A percentile compares a stretch with the other conserved stretches of the same genome.
phyloP scores from a whole-genome alignment of 2,888 invertebrate genomes.

The Smittia sp. region DNA sequence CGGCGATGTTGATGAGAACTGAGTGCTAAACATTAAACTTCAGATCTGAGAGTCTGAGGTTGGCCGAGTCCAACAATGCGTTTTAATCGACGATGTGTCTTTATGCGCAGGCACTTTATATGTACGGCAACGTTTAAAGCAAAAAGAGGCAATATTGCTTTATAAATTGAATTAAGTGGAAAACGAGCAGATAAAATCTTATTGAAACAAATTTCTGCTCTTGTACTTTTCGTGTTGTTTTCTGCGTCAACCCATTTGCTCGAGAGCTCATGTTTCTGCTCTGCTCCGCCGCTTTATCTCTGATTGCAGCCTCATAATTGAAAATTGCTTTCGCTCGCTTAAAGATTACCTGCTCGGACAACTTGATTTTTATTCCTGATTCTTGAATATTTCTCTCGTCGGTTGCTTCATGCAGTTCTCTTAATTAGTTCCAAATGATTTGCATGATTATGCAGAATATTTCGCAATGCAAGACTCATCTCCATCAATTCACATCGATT shows the following conservation, averaged over 20 bases:
- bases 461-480: background rate
- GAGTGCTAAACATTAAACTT: constrained; percentile 38
- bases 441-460: constrained; percentile 20
- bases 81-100: constrained; percentile 22
- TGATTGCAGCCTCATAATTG: constrained; percentile 35
- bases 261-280: constrained; percentile 3
- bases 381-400: background rate
- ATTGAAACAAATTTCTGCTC: constrained; percentile 41
- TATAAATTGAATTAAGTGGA: constrained; percentile 41
- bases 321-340: constrained; percentile 29
- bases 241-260: constrained; percentile 24
- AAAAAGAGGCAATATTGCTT: constrained; percentile 26
- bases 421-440: constrained; percentile 19
- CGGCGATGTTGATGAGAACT: background rate
- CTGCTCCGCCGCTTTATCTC: constrained; percentile 27
- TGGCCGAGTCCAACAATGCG: constrained; percentile 18
- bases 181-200: constrained; percentile 39
- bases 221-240: constrained; percentile 29
- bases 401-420: background rate
- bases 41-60: constrained; percentile 19
- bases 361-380: constrained; percentile 25
- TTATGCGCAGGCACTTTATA: constrained; percentile 11
- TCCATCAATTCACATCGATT: background rate
- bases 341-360: constrained; percentile 18
- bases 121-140: background rate